Evolutionary conservation across 35 echinoderm and acorn worm genomes (phyloP), one percentile per base, ranked within the genome.

Genomic region (Acanthaster planci): DNA sequence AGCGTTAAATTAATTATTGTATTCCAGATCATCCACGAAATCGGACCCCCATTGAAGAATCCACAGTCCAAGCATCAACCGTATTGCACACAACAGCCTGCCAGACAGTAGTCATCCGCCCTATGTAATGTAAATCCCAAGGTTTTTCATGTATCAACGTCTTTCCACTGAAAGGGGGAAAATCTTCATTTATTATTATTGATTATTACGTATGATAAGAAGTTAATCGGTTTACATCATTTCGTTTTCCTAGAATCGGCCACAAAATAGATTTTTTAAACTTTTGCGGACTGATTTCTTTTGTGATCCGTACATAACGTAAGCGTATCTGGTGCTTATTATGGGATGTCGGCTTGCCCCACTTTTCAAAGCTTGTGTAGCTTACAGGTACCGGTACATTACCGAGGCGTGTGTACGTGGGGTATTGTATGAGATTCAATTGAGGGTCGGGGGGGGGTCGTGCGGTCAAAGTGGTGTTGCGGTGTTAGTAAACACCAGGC

Each of bases 1-100:
- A 10, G 26, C 30, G 21, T 72, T 72, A 72, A 31, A 72, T 72
- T 72, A 72, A 72, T 72, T 72, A 72, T 72, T 72, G 64, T 72
- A 31, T 72, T 72, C 64, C 64, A 72, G 64, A 72, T 72, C 18
- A 72, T 72, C 34, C 26, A 72, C 18, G 34, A 72, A 72, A 72
- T 72, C 23, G 26, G 23, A 72, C 64, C 64, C 64, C 64, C 64
- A 72, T 72, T 72, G 64, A 72, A 72, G 30, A 72, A 72, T 72
- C 64, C 29, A 72, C 64, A 26, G 64, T 72, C 64, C 64, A 26
- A 34, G 26, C 64, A 72, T 19, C 64, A 26, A 72, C 64, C 64
- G 64, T 14, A 72, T 72, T 14, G 34, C 64, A 7, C 26, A 29
- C 29, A 26, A 31, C 23, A 72, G 64, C 23, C 64, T 27, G 64